Base-by-base conservation (phyloP, 2,888 invertebrate genomes). In the Sympetrum striolatum region DNA sequence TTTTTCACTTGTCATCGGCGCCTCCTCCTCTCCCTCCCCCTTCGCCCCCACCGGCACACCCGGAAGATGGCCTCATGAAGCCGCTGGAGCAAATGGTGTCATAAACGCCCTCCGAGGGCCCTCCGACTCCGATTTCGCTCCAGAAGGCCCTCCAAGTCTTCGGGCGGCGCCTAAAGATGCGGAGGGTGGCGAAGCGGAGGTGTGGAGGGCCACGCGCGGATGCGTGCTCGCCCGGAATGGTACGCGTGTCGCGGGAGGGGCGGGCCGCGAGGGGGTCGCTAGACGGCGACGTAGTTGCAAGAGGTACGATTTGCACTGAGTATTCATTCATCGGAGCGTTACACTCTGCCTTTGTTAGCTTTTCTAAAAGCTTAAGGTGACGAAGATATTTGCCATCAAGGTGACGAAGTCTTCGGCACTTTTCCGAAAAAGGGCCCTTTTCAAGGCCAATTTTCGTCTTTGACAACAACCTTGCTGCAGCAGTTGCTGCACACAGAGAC, bases 1-100 rank as follows among this genome's bases (percentile, higher is more conserved):
- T 86, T 86, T 86, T 86, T 86, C 86, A 86, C 86, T 86, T 86
- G 86, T 86, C 86, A 86, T 86, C 86, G 86, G 86, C 39, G 86
- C 35, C 86, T 86, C 86, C 60, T 53, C 82, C 82, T 58, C 58
- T 35, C 58, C n/a, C 64, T 25, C 73, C 73, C 58, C 58, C 58
- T 31, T 31, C 25, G 35, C 82, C 82, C 31, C 82, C 53, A 86
- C 37, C 22, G 58, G 80, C 39, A 48, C 18, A 86, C 86, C 86
- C 86, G 86, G 86, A 86, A 86, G 86, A 64, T 86, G 37, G 60
- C 37, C 73, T 31, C 73, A 31, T 31, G 73, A 73, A 31, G 25
- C 60, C 18, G 53, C 82, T 31, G 60, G 31, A 60, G 86, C 86
- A 86, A 86, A 64, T 64, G 86, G 86, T n/a, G 60, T 37, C 37